Conservation (phyloP, 1,140 invertebrate species). For the Cataglyphis hispanica region DNA sequence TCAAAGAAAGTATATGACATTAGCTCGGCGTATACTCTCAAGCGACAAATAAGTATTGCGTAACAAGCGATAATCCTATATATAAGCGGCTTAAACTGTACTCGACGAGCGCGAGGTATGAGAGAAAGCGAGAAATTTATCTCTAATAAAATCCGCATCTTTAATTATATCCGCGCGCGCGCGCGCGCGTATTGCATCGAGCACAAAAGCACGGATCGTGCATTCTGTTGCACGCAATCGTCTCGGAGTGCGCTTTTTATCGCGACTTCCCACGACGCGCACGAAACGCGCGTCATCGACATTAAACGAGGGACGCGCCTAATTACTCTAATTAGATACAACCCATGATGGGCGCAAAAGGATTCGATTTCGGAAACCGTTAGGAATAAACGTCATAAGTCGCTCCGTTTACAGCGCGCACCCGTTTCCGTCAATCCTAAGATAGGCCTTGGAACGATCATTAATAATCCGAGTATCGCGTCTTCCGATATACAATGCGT, state of each 20-base stretch:
- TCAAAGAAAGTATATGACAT: constrained; percentile 17
- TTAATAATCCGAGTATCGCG: neutral
- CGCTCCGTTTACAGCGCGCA: neutral
- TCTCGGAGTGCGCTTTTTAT: neutral
- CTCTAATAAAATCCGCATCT: constrained; percentile 31
- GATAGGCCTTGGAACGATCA: neutral
- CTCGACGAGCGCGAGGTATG: neutral
- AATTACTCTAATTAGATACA: constrained; percentile 51
- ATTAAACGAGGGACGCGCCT: constrained; percentile 20
- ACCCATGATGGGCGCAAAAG: neutral
- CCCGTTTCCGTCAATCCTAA: constrained; percentile 17
- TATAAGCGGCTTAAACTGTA: neutral
- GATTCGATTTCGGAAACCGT: constrained; percentile 18
- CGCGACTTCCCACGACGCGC: neutral
- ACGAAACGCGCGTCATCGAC: constrained; percentile 24
- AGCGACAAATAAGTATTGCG: constrained; percentile 38
- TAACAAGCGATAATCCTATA: constrained; percentile 32
- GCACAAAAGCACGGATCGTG: constrained; percentile 1
- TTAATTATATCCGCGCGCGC: constrained; percentile 30
- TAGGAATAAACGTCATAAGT: constrained; percentile 11
- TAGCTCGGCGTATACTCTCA: neutral
- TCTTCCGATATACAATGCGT: neutral
- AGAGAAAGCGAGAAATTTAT: constrained; percentile 48
- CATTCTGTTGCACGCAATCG: constrained; percentile 9
- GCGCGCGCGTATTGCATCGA: constrained; percentile 8